Base-by-base conservation (phyloP, 2,888 invertebrate species). In the Agrenia bidenticulata region DNA sequence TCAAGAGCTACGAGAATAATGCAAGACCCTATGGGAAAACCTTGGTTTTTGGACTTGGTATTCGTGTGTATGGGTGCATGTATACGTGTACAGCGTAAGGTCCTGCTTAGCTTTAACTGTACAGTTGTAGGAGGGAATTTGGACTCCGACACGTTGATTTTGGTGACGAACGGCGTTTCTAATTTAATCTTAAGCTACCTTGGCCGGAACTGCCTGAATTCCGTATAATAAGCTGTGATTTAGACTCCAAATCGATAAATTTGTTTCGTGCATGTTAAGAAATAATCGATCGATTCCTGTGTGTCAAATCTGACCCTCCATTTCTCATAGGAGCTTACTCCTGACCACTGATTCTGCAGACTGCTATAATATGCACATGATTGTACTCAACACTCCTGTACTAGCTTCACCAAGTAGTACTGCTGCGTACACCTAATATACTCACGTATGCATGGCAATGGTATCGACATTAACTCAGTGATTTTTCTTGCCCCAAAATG, bases 191-290 rank as follows among this genome's bases (percentile, higher is more conserved):
- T 37, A 57, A 41, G 32, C 37, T 41, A 57, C 17, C 41, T 27
- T 19, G 5, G 5, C 32, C 4, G 32, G 5, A 32, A 32, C 32
- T 32, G 5, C 32, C 32, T 32, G 5, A 32, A 32, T 32, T 11
- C 32, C 32, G 5, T 32, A 32, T 32, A 24, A 65, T 65, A 56
- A 59, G 55, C 56, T 54, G 41, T 66, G 66, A 66, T 66, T 66
- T 63, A 49, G 66, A 39, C 63, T 68, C 58, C 32, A 62, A 72
- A 72, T 72, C 72, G 72, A 72, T 72, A 72, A 72, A 72, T 72
- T 72, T 70, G 72, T 72, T 72, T 72, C 72, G 72, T 72, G 72
- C 72, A 72, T 72, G 72, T 67, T 70, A 70, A 72, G 64, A 66
- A 72, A 66, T 70, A 72, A 72, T 72, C 68, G 72, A 72, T 72